A percentile compares a stretch with the other conserved stretches of the same genome.
phyloP scores from a whole-genome alignment of 2,888 invertebrate genomes.

The Herminia tarsipennalis region DNA sequence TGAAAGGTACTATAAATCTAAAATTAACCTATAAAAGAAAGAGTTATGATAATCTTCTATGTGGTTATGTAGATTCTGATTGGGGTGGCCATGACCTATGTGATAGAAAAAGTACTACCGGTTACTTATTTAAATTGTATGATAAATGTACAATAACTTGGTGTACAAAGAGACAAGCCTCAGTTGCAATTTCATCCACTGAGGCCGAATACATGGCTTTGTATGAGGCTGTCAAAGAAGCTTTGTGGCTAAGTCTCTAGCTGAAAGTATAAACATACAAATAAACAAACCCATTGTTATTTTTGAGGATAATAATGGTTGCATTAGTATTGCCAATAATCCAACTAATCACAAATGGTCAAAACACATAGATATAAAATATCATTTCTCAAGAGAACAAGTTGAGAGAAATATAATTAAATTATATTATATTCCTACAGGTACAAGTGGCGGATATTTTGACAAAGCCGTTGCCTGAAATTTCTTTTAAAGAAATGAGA shows the following conservation, averaged over 20 bases:
- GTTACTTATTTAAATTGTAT: too few species aligned
- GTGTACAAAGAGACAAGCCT: background rate
- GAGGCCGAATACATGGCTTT: conserved; percentile 45
- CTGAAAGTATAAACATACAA: background rate
- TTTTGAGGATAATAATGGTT: conserved; percentile 18
- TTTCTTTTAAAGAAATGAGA: background rate
- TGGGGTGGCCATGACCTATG: background rate
- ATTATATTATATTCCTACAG: too few species aligned
- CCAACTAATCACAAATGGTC: too few species aligned
- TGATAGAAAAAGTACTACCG: background rate
- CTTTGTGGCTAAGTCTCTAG: conserved; percentile 34
- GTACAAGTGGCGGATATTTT: too few species aligned
- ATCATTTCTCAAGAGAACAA: too few species aligned
- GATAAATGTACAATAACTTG: background rate
- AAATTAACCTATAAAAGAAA: conserved; percentile 3
- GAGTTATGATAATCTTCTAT: background rate
- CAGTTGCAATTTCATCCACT: background rate
- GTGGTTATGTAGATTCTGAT: background rate
- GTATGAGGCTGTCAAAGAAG: conserved; percentile 33
- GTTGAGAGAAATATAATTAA: too few species aligned
- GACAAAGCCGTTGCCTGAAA: too few species aligned
- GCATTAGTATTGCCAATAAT: conserved; percentile 31
- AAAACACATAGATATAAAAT: too few species aligned
- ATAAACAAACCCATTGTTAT: background rate
- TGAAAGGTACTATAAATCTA: too few species aligned